Evolutionary conservation across 2,113 vertebrate genomes (phyloP).

Genomic region (Solenodon paradoxus): DNA sequence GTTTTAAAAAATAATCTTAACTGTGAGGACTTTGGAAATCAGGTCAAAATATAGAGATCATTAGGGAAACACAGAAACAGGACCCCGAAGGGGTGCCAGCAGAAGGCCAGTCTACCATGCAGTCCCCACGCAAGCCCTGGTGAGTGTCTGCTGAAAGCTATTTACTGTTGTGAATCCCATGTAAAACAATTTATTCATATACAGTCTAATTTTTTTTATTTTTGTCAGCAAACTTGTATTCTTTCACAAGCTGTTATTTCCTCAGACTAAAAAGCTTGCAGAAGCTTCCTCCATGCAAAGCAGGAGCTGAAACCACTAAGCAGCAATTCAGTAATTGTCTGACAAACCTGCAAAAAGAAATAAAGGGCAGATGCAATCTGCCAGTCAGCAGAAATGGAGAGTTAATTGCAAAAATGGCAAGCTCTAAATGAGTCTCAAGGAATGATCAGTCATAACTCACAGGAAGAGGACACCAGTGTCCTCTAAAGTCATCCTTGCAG

Average conservation of each 20-base stretch:
- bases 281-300: not conserved
- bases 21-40: not conserved
- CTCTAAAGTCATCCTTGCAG: not conserved
- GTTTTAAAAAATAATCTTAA: not conserved
- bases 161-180: not conserved
- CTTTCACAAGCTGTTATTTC: not conserved
- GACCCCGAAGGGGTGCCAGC: not conserved
- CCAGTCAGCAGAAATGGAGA: not conserved
- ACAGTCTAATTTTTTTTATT: not conserved
- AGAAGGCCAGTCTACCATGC: not conserved
- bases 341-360: not conserved
- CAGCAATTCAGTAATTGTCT: not conserved
- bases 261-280: not conserved
- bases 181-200: not conserved
- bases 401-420: not conserved
- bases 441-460: too few species aligned
- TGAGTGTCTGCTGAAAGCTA: not conserved
- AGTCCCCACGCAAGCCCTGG: not conserved
- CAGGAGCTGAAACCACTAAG: not conserved
- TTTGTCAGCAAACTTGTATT: conserved; percentile 6
- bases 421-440: not conserved
- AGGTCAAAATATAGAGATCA: not conserved
- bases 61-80: not conserved
- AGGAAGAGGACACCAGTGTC: too few species aligned
- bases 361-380: not conserved